Evolutionary conservation across 2,888 invertebrate genomes (phyloP).

Genomic region (Tipula confusa): DNA sequence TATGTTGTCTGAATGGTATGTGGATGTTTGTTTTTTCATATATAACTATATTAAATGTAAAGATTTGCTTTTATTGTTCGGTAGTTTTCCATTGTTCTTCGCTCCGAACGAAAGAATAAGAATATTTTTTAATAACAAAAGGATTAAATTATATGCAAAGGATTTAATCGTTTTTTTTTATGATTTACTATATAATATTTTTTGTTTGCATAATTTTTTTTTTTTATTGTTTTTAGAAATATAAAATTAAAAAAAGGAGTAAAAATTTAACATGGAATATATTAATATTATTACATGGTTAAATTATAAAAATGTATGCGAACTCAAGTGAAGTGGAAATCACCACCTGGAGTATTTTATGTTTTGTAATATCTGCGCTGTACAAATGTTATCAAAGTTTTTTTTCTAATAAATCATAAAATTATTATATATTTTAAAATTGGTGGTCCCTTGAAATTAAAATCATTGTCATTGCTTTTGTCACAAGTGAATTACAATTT

Average conservation of each 20-base stretch:
- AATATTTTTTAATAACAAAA: constrained; percentile 25
- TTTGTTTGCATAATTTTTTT: constrained; percentile 5
- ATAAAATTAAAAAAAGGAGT: constrained; percentile 1
- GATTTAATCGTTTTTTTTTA: constrained; percentile 21
- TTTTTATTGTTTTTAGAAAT: constrained; percentile 25
- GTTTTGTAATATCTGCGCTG: too few relatives aligned
- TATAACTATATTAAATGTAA: background rate
- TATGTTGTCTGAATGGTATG: background rate
- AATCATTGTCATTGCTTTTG: too few relatives aligned
- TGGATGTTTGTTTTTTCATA: background rate
- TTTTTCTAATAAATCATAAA: too few relatives aligned
- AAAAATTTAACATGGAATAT: background rate
- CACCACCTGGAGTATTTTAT: background rate
- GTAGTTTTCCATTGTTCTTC: background rate
- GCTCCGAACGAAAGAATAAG: background rate
- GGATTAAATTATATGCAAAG: constrained; percentile 16
- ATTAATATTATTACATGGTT: background rate
- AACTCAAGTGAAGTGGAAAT: background rate
- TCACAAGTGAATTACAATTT: too few relatives aligned
- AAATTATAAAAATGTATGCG: background rate
- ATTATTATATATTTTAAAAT: too few relatives aligned
- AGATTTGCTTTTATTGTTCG: constrained; percentile 3
- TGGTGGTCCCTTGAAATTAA: too few relatives aligned
- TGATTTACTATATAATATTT: background rate
- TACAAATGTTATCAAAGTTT: too few relatives aligned